Percentiles rank a stretch among this genome's conserved stretches.
These are phyloP conservation scores for Agonopterix alstromeriana DNA, from an alignment of 2,888 invertebrate genomes.

Conservation along the genomic window DNA sequence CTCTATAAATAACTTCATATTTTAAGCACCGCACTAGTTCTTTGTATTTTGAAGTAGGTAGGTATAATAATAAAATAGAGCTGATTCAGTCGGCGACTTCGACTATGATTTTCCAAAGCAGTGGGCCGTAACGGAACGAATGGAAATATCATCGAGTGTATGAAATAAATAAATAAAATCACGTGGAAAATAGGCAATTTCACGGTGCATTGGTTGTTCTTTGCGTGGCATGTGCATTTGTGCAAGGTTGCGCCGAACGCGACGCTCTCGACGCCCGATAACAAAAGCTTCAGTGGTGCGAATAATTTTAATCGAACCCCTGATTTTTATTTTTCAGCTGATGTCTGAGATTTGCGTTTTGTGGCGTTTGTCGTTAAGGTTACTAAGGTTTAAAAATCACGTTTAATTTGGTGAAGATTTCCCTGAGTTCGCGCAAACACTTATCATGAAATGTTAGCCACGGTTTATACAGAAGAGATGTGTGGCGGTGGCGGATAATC, in stretches of 20 bases:
- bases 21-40: conserved; percentile 18
- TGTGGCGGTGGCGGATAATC: no score
- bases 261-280: conserved; percentile 38
- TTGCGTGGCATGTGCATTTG: conserved; percentile 43
- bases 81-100: conserved; percentile 18
- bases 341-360: no score
- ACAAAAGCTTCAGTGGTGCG: conserved; percentile 57
- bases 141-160: conserved; percentile 62
- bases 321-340: no score
- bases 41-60: conserved; percentile 13
- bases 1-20: conserved; percentile 40
- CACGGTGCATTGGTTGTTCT: conserved; percentile 72
- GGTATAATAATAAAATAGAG: conserved; percentile 17
- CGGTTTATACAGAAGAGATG: no score
- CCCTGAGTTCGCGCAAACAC: no score
- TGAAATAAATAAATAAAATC: conserved; percentile 75
- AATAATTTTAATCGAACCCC: conserved; percentile 47
- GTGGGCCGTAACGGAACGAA: conserved; percentile 39
- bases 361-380: no score
- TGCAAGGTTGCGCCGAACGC: conserved; percentile 31
- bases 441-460: no score
- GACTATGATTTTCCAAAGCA: conserved; percentile 42
- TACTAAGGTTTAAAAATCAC: no score
- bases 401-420: no score
- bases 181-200: conserved; percentile 76